Conservation (phyloP, 2,888 invertebrate species). For the Lasioglossum malachurum region DNA sequence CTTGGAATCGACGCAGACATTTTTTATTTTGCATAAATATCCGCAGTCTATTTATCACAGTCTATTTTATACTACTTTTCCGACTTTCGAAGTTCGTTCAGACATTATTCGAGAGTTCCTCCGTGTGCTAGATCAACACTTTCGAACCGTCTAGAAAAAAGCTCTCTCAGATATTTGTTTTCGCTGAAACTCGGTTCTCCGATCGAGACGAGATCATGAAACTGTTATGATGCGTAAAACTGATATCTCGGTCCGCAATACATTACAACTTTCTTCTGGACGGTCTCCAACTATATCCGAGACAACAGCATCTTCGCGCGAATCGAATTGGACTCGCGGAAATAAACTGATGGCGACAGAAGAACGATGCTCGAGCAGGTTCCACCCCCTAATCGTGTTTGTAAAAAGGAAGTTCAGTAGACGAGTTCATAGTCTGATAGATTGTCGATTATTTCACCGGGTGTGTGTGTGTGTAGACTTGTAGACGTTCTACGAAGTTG, state of each 20-base stretch:
- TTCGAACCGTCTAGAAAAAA: background rate
- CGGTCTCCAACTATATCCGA: background rate
- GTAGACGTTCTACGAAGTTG: background rate
- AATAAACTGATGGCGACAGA: background rate
- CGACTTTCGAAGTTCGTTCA: background rate
- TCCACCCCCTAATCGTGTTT: background rate
- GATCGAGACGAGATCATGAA: background rate
- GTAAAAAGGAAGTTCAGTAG: background rate
- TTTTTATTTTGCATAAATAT: no score
- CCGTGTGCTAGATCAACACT: background rate
- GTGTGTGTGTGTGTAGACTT: background rate
- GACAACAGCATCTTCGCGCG: background rate
- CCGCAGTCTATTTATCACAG: no score
- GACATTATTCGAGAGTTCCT: background rate
- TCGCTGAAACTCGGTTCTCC: background rate
- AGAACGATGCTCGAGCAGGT: background rate
- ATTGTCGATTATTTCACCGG: background rate
- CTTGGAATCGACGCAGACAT: no score
- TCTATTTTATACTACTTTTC: no score
- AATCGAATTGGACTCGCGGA: background rate
- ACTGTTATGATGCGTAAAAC: constrained; percentile 3
- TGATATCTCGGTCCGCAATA: background rate
- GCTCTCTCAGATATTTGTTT: background rate
- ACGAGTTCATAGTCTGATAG: background rate
- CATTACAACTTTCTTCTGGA: constrained; percentile 2